phyloP scores from a whole-genome alignment of 2,797 vertebrate genomes.

The Darevskia mixta region DNA sequence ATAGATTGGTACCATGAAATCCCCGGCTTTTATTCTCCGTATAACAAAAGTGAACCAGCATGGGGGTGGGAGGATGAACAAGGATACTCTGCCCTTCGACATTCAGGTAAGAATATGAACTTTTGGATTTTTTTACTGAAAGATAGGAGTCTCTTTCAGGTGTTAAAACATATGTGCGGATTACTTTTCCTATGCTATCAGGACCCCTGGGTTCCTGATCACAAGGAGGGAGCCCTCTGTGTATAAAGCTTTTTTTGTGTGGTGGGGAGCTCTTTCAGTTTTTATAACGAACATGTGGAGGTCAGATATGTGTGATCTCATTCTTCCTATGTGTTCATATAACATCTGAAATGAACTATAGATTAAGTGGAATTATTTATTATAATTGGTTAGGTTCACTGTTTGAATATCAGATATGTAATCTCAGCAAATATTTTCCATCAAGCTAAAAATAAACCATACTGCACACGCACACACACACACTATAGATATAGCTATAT shows the following conservation, averaged over 20 bases:
- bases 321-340: neutral
- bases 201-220: neutral
- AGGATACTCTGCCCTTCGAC: slow-evolving; percentile 94
- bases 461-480: neutral
- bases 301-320: neutral
- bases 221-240: neutral
- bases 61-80: slow-evolving; percentile 91
- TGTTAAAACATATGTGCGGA: neutral
- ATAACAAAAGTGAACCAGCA: slow-evolving; percentile 82
- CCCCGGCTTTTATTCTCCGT: slow-evolving; percentile 68
- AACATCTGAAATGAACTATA: neutral
- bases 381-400: neutral
- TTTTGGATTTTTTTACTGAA: neutral
- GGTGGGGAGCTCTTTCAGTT: neutral
- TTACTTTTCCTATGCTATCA: neutral
- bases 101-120: slow-evolving; percentile 84
- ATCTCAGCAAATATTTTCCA: neutral
- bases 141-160: neutral
- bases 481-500: neutral
- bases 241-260: neutral
- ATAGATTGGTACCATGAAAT: slow-evolving; percentile 82
- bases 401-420: neutral
- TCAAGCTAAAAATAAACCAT: neutral
- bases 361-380: neutral
- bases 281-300: neutral